Conservation (phyloP, 2,113 vertebrate genomes). For the Varanus komodoensis region DNA sequence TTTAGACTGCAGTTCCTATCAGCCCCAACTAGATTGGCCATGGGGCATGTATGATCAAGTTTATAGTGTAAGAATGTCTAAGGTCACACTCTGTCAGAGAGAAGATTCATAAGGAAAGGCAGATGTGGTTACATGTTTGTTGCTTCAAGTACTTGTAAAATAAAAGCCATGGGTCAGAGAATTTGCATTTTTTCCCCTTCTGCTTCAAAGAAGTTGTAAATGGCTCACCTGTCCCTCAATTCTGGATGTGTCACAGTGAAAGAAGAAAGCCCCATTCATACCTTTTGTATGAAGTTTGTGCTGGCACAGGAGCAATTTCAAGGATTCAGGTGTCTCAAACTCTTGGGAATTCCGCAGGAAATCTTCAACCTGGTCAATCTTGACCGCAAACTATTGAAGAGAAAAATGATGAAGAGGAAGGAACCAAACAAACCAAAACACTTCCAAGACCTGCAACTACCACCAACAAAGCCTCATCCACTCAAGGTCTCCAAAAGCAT, state of each 20-base stretch:
- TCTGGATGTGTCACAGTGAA: background rate
- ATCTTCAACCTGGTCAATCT: slow-evolving; percentile 86
- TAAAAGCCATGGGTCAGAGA: background rate
- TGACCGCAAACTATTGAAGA: slow-evolving; percentile 83
- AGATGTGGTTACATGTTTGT: background rate
- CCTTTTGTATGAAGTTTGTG: slow-evolving; percentile 85
- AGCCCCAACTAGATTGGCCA: too few species aligned
- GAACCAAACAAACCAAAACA: background rate
- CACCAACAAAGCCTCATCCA: background rate
- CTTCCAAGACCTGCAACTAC: background rate
- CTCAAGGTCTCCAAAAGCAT: background rate
- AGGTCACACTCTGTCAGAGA: background rate
- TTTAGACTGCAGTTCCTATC: too few species aligned
- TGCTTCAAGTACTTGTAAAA: background rate
- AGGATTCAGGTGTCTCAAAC: slow-evolving; percentile 70
- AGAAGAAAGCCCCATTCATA: slow-evolving; percentile 50
- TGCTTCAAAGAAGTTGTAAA: background rate
- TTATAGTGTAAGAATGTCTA: too few species aligned
- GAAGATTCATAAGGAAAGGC: background rate
- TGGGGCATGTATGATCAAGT: too few species aligned
- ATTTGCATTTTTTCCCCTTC: background rate
- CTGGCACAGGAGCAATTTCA: slow-evolving; percentile 76
- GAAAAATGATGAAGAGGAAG: background rate
- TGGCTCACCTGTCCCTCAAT: background rate
- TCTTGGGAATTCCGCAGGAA: slow-evolving; percentile 77